These are phyloP conservation scores for Otis tarda DNA, from an alignment of 2,113 vertebrate genomes.

Conservation along the genomic window DNA sequence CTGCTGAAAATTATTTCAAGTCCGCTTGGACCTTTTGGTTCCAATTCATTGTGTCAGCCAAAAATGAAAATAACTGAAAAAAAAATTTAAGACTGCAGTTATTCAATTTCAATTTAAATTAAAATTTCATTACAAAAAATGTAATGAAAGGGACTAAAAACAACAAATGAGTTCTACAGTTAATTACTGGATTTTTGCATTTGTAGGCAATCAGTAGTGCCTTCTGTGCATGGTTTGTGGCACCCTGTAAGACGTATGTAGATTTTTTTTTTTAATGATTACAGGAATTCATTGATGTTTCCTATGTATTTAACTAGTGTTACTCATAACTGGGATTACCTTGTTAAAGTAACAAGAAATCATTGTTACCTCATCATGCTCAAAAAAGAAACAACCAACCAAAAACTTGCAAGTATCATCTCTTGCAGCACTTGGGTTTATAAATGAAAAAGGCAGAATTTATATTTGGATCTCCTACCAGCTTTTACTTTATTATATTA, in stretches of 20 bases:
- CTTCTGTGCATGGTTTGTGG: background rate
- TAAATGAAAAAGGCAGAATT: background rate
- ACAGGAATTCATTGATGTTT: background rate
- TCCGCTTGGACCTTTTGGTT: background rate
- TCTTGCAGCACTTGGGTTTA: background rate
- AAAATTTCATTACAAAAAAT: background rate
- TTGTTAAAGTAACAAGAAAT: background rate
- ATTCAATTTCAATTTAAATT: background rate
- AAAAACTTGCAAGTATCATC: background rate
- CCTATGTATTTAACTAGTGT: background rate
- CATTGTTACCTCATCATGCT: background rate
- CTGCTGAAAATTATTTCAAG: background rate
- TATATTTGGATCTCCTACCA: background rate
- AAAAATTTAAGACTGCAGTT: background rate
- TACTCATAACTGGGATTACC: background rate
- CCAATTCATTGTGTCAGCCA: background rate
- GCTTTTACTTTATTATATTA: background rate
- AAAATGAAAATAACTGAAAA: background rate
- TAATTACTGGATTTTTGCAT: background rate
- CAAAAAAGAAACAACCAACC: background rate
- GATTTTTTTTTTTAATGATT: background rate
- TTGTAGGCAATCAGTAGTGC: background rate
- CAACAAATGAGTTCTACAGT: background rate
- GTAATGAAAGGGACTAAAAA: background rate
- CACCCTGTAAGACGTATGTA: no score